Conservation (phyloP, 2,797 vertebrate species). For the Cephalopachus bancanus region DNA sequence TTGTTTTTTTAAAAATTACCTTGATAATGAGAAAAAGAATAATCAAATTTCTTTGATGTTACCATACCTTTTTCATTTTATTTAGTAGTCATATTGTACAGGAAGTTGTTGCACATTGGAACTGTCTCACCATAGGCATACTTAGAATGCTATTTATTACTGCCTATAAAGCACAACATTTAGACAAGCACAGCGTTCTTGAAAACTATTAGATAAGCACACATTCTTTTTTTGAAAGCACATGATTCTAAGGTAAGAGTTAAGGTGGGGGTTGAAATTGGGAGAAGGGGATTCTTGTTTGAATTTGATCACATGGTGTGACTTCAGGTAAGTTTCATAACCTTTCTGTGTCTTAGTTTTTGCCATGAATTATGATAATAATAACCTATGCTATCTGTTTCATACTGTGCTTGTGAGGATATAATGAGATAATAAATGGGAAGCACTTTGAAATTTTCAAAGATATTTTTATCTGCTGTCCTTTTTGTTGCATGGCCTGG, state of each 20-base stretch:
- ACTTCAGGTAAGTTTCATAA: conserved; percentile 38
- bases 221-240: conserved; percentile 30
- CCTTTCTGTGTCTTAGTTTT: conserved; percentile 35
- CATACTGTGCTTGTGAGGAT: conserved; percentile 25
- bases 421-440: conserved; percentile 65
- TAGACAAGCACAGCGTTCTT: neutral
- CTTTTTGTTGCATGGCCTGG: conserved; percentile 40
- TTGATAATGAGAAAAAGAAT: neutral
- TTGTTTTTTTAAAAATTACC: neutral
- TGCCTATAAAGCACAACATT: neutral
- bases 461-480: conserved; percentile 62
- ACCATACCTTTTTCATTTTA: neutral
- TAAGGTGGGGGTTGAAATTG: neutral
- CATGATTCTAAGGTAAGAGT: neutral
- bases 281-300: neutral
- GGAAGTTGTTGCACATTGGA: neutral
- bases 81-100: conserved; percentile 31
- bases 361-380: conserved; percentile 14
- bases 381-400: neutral
- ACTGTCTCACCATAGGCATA: neutral
- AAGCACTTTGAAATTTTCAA: conserved; percentile 58
- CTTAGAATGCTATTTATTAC: neutral
- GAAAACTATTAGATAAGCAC: neutral
- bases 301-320: neutral
- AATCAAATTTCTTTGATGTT: neutral